Evolutionary conservation across 2,888 invertebrate species (phyloP), one percentile per base, ranked within the genome.

Genomic region (Drosophila neutralis): DNA sequence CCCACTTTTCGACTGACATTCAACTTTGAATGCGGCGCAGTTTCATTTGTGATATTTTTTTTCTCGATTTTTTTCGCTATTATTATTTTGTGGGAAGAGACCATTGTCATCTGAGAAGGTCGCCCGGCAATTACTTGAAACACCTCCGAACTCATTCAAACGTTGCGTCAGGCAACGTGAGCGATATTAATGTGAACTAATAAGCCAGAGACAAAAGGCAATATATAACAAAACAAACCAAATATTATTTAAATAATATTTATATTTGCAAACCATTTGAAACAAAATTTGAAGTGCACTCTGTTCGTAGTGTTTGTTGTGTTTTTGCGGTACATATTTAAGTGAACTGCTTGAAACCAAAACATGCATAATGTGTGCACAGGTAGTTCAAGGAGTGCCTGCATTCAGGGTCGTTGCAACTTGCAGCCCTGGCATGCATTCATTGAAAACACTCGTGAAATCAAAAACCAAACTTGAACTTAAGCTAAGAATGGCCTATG

Each of bases 61-160:
- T 40, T 11, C 21, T 24, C 7, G 42, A 58, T 62, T 52, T 53
- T 53, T 57, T 40, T 57, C 40, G 57, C 73, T 65, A 57, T 66
- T 36, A 45, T 63, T 56, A 52, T 62, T 31, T 62, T 57, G 63
- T 51, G 71, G 74, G 65, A 60, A 68, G 54, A 73, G 79, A 81
- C 81, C 88, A 86, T 88, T 87, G 85, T 78, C 88, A 83, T 81
- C 76, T 61, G 79, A 74, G 85, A 86, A 86, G 85, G 85, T 86
- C 84, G 76, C 57, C 59, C 76, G 76, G 79, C 82, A 83, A 81
- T 81, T 83, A 72, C 69, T 70, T 69, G 71, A 81, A 65, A 74
- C 61, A 74, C 73, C 80, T 61, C 54, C 78, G 74, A 38, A 15
- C 56, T 38, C 74, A 61, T 27, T 69, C 48, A 61, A 61, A 56